Conservation (phyloP, 2,797 vertebrate species). For the Oryzias dopingdopingensis region DNA sequence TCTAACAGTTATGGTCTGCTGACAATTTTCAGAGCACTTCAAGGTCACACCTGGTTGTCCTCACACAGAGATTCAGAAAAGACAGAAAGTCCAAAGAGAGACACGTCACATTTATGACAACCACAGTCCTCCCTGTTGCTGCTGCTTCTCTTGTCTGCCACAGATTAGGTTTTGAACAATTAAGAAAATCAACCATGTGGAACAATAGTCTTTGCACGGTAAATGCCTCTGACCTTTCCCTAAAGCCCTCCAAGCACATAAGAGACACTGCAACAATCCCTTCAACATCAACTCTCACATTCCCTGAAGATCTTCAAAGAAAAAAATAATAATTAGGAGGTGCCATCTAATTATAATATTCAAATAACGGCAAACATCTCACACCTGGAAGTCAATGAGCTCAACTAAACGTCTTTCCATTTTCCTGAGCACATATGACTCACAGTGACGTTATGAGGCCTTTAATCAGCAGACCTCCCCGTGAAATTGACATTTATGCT, state of each 20-base stretch:
- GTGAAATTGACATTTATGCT: background rate
- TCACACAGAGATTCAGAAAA: conserved; percentile 20
- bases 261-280: conserved; percentile 27
- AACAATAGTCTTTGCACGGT: conserved; percentile 64
- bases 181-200: conserved; percentile 71
- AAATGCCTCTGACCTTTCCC: conserved; percentile 62
- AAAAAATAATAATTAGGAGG: conserved; percentile 40
- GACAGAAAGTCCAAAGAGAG: conserved; percentile 44
- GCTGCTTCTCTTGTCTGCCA: conserved; percentile 37
- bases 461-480: conserved; percentile 3
- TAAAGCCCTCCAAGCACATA: conserved; percentile 54
- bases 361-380: conserved; percentile 31
- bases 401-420: background rate
- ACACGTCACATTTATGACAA: conserved; percentile 41
- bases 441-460: conserved; percentile 10
- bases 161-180: conserved; percentile 67
- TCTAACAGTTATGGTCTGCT: conserved; percentile 15
- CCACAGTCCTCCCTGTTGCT: conserved; percentile 17
- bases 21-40: conserved; percentile 40
- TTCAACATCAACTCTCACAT: conserved; percentile 22
- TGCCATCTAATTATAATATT: conserved; percentile 34
- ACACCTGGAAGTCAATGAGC: conserved; percentile 23
- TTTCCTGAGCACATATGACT: conserved; percentile 7
- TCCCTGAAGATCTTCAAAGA: conserved; percentile 29
- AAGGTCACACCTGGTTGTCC: conserved; percentile 52